Conservation (phyloP, 2,113 vertebrate species). For the Saccopteryx leptura region DNA sequence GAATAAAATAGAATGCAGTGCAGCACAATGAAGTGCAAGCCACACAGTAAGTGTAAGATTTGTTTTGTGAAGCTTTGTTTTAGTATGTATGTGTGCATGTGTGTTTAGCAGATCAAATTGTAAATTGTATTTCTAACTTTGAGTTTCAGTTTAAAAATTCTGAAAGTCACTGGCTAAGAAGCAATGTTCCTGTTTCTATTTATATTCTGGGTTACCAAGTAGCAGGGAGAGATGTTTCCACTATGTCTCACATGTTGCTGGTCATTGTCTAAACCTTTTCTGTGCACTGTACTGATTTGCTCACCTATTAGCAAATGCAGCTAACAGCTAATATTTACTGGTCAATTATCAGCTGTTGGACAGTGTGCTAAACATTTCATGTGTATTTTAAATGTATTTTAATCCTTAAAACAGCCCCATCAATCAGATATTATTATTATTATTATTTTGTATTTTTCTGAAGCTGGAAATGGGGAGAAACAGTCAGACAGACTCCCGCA, state of each 20-base stretch:
- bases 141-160: neutral
- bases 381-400: conserved; percentile 53
- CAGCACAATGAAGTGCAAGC: neutral
- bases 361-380: neutral
- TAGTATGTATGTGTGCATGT: neutral
- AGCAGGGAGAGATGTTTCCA: neutral
- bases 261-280: neutral
- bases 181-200: neutral
- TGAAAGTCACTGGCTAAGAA: neutral
- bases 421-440: neutral
- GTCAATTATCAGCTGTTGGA: neutral
- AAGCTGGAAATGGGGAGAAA: too few relatives aligned
- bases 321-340: neutral
- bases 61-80: conserved; percentile 27
- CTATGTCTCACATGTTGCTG: neutral
- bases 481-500: too few relatives aligned
- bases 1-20: neutral
- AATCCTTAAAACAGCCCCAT: neutral
- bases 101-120: neutral
- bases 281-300: neutral
- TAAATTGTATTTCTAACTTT: neutral
- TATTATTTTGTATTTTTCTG: too few relatives aligned
- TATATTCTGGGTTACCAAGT: neutral
- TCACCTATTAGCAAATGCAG: neutral
- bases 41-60: neutral